These are phyloP conservation scores for Pempheris klunzingeri DNA, from an alignment of 2,797 vertebrate genomes.

Conservation along the genomic window DNA sequence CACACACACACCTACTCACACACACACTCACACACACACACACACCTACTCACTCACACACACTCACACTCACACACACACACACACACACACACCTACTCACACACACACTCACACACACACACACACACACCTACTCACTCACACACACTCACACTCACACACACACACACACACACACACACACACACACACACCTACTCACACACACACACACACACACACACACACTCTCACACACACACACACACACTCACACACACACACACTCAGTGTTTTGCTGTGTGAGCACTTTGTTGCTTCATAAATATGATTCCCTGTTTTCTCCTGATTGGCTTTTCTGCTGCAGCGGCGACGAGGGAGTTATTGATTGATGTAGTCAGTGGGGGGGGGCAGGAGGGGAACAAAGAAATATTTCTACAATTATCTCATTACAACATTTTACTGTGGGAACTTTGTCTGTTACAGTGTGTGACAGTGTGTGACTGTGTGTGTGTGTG, in stretches of 20 bases:
- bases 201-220: background rate
- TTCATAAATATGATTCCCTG: constrained; percentile 72
- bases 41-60: no score
- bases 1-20: no score
- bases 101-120: constrained; percentile 13
- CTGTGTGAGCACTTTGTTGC: constrained; percentile 62
- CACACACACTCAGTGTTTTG: constrained; percentile 37
- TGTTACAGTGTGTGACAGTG: no score
- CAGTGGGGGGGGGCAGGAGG: no score
- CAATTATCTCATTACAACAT: no score
- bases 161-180: background rate
- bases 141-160: constrained; percentile 6
- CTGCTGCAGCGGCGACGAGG: constrained; percentile 39
- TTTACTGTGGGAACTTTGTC: no score
- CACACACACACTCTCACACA: constrained; percentile 9
- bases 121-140: background rate
- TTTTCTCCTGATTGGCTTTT: constrained; percentile 67
- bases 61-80: constrained; percentile 8
- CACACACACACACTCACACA: constrained; percentile 12
- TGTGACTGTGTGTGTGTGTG: no score
- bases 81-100: background rate
- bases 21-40: constrained; percentile 15
- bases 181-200: constrained; percentile 7
- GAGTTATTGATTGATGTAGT: constrained; percentile 74
- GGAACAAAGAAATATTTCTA: no score